Evolutionary conservation across 2,888 invertebrate species (phyloP), one percentile per base, ranked within the genome.

Genomic region (Reticulitermes lucifugus): DNA sequence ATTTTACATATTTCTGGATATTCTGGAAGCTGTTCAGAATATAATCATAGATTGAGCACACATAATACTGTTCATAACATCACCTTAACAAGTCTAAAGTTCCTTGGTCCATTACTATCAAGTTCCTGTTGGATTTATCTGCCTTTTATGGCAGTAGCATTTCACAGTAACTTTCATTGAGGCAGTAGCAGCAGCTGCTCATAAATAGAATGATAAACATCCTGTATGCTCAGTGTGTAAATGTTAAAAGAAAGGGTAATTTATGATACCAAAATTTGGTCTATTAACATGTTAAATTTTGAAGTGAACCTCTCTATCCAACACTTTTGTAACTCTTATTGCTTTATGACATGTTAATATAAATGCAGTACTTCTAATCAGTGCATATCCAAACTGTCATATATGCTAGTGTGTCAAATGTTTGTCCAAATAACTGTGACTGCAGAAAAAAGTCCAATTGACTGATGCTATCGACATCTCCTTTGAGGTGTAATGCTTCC

Each of bases 71-170:
- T 60, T 60, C 21, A 60, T 29, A 18, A 25, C 25, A 79, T 55
- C 59, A 79, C 46, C 46, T 6, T 79, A 55, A 51, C 29, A 79
- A 65, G 65, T 81, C 65, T 81, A 81, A 81, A 81, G 65, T 81
- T 81, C 81, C 81, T 81, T 81, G 25, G 65, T 81, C 81, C 81
- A 81, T 22, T 60, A 9, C 65, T 21, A 5, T 60, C n/a, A 41
- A 81, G 41, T 73, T 73, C 41, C 41, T 73, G 41, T 35, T 14
- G 35, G 25, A 65, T 65, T 65, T 65, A n/a, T 65, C 9, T 12
- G 25, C 25, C 6, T 2, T 65, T 65, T 65, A 10, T 65, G 65
- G 65, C 9, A 65, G 65, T 65, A 65, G 25, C 14, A 55, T 18
- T 12, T 12, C 55, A 55, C 55, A 55, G 14, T 51, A 51, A 51